Conservation (phyloP, 2,888 invertebrate species). For the Tenodera sinensis region DNA sequence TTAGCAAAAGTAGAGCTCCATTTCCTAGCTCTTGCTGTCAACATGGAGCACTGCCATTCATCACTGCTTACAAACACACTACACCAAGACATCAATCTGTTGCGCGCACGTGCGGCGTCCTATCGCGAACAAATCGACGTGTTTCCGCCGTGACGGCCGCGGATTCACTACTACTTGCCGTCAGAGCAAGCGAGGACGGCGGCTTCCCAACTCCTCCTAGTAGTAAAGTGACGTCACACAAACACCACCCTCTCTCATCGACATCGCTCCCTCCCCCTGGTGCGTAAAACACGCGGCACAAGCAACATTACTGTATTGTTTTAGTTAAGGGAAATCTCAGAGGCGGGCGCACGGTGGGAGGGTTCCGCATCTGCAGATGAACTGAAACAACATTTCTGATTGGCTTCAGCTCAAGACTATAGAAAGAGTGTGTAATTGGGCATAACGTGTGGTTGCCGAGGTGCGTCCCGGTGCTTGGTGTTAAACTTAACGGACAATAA, state of each 20-base stretch:
- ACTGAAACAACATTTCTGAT: background rate
- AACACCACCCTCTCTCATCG: background rate
- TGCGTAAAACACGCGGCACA: background rate
- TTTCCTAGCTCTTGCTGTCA: background rate
- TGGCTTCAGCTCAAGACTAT: background rate
- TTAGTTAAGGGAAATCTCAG: background rate
- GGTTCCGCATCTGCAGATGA: background rate
- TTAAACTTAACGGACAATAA: background rate
- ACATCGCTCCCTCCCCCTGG: background rate
- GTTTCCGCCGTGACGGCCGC: background rate
- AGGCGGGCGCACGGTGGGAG: background rate
- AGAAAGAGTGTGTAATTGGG: background rate
- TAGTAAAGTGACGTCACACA: constrained; percentile 9
- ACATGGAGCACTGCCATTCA: background rate
- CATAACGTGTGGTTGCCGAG: background rate
- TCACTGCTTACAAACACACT: background rate
- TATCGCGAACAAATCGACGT: background rate
- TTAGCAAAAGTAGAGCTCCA: background rate
- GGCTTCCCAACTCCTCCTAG: background rate
- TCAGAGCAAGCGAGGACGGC: background rate
- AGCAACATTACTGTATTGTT: background rate
- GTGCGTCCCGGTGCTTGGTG: background rate
- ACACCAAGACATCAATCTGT: background rate
- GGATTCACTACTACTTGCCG: background rate
- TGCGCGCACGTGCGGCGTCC: background rate